These are phyloP conservation scores for Taeniopygia guttata DNA, from an alignment of 2,797 vertebrate species.

Conservation along the genomic window DNA sequence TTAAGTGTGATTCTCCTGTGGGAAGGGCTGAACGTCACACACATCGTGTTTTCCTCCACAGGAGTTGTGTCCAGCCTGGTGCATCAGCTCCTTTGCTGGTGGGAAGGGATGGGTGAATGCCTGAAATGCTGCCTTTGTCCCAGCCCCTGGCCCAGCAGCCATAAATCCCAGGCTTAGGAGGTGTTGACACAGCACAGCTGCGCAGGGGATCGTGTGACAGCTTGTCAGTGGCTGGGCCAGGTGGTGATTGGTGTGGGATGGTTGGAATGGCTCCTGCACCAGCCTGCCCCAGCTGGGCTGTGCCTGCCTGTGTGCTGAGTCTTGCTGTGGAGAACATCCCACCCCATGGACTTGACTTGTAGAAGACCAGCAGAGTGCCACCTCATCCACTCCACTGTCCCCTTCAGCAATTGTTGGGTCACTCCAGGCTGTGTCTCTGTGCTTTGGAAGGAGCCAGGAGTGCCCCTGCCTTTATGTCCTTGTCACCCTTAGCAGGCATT, in stretches of 20 bases:
- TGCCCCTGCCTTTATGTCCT: neutral
- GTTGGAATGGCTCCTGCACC: neutral
- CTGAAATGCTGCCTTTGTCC: rapidly evolving
- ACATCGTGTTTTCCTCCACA: rapidly evolving
- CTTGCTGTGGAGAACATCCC: neutral
- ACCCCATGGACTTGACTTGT: neutral
- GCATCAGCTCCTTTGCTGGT: rapidly evolving
- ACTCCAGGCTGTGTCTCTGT: neutral
- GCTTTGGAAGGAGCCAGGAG: neutral
- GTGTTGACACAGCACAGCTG: neutral
- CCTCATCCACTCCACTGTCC: neutral
- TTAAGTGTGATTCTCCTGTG: neutral
- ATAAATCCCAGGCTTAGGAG: slow-evolving; percentile 3
- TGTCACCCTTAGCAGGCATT: neutral
- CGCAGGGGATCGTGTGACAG: rapidly evolving
- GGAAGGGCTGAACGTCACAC: rapidly evolving
- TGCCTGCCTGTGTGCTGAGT: neutral
- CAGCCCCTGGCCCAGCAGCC: rapidly evolving
- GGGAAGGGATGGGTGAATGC: rapidly evolving
- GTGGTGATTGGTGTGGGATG: rapidly evolving
- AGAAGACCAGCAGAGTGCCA: neutral
- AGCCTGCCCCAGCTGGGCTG: neutral
- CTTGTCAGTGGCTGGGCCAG: neutral
- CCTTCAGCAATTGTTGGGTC: neutral
- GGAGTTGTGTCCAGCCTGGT: neutral